These are phyloP conservation scores for Chrysocyon brachyurus DNA, from an alignment of 2,797 vertebrate genomes.

Conservation along the genomic window DNA sequence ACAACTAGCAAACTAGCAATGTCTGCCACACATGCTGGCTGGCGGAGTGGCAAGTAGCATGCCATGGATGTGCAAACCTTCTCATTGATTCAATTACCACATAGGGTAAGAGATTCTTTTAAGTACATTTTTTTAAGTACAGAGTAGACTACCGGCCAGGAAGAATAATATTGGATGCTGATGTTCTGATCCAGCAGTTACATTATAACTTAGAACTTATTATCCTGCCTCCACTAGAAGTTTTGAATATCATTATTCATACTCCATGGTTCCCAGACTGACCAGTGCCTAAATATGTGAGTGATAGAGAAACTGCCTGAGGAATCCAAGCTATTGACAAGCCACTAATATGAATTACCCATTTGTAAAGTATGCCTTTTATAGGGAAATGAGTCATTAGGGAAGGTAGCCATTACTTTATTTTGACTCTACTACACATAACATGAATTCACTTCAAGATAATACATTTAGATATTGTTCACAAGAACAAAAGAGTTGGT, in stretches of 20 bases:
- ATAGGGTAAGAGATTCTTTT: background rate
- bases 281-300: background rate
- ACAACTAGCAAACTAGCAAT: no score
- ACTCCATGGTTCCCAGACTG: background rate
- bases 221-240: background rate
- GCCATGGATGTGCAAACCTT: background rate
- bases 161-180: background rate
- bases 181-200: background rate
- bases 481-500: background rate
- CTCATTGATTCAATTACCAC: background rate
- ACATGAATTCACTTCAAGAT: background rate
- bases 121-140: no score
- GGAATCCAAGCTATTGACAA: background rate
- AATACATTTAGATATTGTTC: background rate
- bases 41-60: background rate
- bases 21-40: fast-evolving
- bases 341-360: background rate
- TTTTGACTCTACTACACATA: background rate
- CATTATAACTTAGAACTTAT: background rate
- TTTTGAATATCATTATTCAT: background rate
- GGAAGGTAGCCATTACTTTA: background rate
- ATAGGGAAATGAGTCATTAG: conserved; percentile 27
- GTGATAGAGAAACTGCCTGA: background rate
- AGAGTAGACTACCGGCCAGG: background rate
- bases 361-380: background rate